Base-by-base conservation (phyloP, 2,888 invertebrate species). In the Drosophila neotestacea region DNA sequence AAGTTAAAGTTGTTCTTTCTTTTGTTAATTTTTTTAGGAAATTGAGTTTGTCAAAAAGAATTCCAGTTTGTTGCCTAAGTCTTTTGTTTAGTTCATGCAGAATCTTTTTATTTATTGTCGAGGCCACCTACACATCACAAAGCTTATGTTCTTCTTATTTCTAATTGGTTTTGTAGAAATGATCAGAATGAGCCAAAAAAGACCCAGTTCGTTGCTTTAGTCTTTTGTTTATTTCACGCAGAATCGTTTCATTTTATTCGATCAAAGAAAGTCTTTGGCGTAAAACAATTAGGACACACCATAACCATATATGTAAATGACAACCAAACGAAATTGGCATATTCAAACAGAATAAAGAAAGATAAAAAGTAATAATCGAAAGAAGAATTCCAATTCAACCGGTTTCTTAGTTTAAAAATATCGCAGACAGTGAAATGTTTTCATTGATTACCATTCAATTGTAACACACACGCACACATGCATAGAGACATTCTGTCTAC, bases 361-460 rank as follows among this genome's bases (percentile, higher is more conserved):
- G 22, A 22, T 22, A 22, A 50, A 47, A 63, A 48, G 62, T 27
- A 36, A 16, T 38, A 62, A 44, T 39, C 42, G 47, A 50, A 48
- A 50, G 13, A n/a, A 30, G n/a, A 47, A 42, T 69, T 59, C 42
- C 41, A 52, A 38, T 10, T 32, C 42, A 73, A 75, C 70, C 76
- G 68, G 77, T 73, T 78, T 28, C 1, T 39, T 51, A 56, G 47
- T 47, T 39, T 16, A 16, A 52, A 55, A 34, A 54, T 51, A 32
- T n/a, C 51, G 22, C 34, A 61, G 55, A 55, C 65, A 63, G 65
- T 66, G 66, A 70, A 70, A 70, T 68, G 62, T 79, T 75, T 85
- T 89, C 85, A 87, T 85, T 89, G 84, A 85, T 88, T 76, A 72
- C 75, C 77, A 83, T 80, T 83, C 75, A 76, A 76, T 70, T 74